phyloP scores from a whole-genome alignment of 2,113 vertebrate genomes.

The Bos javanicus region DNA sequence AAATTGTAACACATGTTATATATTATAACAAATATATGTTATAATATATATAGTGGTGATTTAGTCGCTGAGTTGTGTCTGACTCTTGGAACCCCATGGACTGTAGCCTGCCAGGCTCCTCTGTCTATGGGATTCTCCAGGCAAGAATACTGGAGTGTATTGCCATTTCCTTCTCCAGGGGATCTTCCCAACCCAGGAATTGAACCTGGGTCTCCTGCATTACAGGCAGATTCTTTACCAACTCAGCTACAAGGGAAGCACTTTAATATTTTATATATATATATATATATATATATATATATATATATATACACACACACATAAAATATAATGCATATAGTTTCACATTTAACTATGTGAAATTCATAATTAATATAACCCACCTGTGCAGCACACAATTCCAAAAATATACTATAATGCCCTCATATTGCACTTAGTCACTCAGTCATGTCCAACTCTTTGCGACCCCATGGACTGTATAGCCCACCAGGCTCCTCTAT shows the following conservation, averaged over 20 bases:
- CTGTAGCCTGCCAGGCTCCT: background rate
- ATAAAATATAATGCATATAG: background rate
- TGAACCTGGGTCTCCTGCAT: background rate
- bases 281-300: background rate
- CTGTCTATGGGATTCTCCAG: background rate
- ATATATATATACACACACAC: background rate
- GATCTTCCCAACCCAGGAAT: background rate
- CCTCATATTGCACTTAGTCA: background rate
- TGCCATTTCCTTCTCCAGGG: background rate
- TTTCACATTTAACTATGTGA: background rate
- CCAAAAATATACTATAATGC: background rate
- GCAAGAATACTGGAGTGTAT: background rate
- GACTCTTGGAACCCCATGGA: background rate
- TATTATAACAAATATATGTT: background rate
- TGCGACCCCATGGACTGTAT: background rate
- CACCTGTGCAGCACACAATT: background rate
- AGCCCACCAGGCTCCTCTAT: background rate
- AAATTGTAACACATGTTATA: background rate
- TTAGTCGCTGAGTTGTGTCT: background rate
- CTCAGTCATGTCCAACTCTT: background rate
- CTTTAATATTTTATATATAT: background rate
- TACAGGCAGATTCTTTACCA: background rate
- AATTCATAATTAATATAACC: background rate
- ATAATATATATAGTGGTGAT: background rate
- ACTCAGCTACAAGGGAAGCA: background rate